phyloP scores from a whole-genome alignment of 2,113 vertebrate genomes.

The Lamprotornis superbus region DNA sequence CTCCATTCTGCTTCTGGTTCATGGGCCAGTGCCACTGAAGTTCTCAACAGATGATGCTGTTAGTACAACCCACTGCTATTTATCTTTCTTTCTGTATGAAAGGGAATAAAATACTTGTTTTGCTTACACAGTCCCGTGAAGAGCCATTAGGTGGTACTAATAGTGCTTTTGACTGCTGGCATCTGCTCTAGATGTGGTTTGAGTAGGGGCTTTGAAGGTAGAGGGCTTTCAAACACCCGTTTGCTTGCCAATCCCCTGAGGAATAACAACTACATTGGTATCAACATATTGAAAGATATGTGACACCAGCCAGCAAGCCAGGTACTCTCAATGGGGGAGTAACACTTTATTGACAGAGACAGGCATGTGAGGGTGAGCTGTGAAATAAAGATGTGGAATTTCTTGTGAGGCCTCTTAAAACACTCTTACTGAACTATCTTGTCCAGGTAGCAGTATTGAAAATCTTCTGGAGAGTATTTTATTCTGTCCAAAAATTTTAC shows the following conservation, averaged over 20 bases:
- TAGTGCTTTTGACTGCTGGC: not conserved
- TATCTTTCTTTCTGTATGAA: not conserved
- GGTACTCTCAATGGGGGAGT: slow-evolving; percentile 2
- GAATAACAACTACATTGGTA: not conserved
- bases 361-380: not conserved
- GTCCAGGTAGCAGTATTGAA: slow-evolving; percentile 29
- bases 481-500: not conserved
- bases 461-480: slow-evolving; percentile 19
- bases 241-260: slow-evolving; percentile 5
- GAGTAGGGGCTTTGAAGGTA: not conserved
- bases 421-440: not conserved
- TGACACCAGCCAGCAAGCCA: slow-evolving; percentile 2
- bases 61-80: not conserved
- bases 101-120: not conserved
- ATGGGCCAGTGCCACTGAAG: not conserved
- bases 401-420: slow-evolving; percentile 16
- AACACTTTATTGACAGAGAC: slow-evolving; percentile 15
- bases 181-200: not conserved
- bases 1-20: not conserved
- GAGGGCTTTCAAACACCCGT: not conserved
- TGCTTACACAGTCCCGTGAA: not conserved
- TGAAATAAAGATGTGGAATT: not conserved
- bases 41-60: not conserved
- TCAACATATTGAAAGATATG: not conserved
- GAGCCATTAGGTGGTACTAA: slow-evolving; percentile 18